Evolutionary conservation across 1,140 invertebrate species (phyloP), one percentile per base, ranked within the genome.

Genomic region (Apis florea): DNA sequence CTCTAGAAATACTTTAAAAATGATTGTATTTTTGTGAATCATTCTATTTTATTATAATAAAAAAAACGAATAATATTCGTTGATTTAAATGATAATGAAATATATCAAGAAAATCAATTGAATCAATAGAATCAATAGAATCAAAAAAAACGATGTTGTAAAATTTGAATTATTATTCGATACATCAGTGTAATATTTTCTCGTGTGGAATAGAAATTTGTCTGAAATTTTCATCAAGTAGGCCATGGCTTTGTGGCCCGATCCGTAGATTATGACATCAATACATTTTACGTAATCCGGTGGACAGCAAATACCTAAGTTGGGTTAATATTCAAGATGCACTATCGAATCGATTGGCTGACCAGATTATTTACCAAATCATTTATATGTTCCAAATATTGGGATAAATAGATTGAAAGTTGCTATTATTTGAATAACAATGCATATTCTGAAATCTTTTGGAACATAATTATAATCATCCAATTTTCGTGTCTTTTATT

Each of bases 151-250:
- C 3, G 58, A 63, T 61, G 31, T 81, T 75, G 40, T 72, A 58
- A 81, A 75, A 81, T 75, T 81, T 19, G 8, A 40, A 68, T 81
- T 73, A 75, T 81, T 81, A 80, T 80, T 80, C 78, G 70, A 56
- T 74, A 64, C 78, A 80, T 80, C 61, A 24, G 66, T 54, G 51
- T 49, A 40, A 76, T 80, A 80, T 80, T 80, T 74, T 56, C 70
- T 74, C 2, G 79, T 53, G 21, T 4, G 47, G 79, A 81, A 81
- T 75, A 81, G 79, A 81, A 81, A 81, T 81, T 81, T 81, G 63
- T 26, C 79, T 81, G 79, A 81, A 75, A 81, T 81, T 81, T 81
- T 58, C 56, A 81, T 26, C 79, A 81, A 81, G 79, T 81, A 81
- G 79, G 79, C 79, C 79, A 81, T 81, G 79, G 79, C 72, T 81